Evolutionary conservation across 2,797 vertebrate species (phyloP).

Genomic region (Betta splendens): DNA sequence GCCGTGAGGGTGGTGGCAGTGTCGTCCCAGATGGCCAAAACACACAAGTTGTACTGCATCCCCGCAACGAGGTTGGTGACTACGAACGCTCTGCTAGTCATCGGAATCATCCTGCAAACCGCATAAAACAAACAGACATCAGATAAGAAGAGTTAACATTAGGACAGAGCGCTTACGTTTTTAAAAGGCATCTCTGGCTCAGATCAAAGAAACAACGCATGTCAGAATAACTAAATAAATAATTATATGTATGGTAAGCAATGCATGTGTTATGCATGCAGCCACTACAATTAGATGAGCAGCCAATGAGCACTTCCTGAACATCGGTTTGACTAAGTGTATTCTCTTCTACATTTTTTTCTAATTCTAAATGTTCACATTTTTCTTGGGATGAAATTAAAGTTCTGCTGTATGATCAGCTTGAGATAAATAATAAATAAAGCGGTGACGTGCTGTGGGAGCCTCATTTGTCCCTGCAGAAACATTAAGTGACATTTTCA

Average conservation of each 20-base stretch:
- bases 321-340: slow-evolving; percentile 48
- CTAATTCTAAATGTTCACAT: slow-evolving; percentile 35
- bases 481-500: slow-evolving; percentile 14
- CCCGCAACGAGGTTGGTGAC: slow-evolving; percentile 95
- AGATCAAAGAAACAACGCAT: slow-evolving; percentile 45
- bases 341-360: slow-evolving; percentile 41
- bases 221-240: slow-evolving; percentile 59
- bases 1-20: slow-evolving; percentile 94
- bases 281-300: slow-evolving; percentile 45
- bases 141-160: slow-evolving; percentile 27
- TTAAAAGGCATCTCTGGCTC: slow-evolving; percentile 14
- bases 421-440: too few species aligned
- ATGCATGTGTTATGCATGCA: slow-evolving; percentile 55
- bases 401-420: slow-evolving; percentile 8
- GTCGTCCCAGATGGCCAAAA: slow-evolving; percentile 98
- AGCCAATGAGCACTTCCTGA: slow-evolving; percentile 42
- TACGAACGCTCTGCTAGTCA: slow-evolving; percentile 92
- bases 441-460: slow-evolving; percentile 6
- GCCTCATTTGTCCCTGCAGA: not conserved
- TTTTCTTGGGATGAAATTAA: slow-evolving; percentile 24
- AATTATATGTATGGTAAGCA: too few species aligned
- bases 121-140: slow-evolving; percentile 30
- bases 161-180: slow-evolving; percentile 7
- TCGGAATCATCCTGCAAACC: slow-evolving; percentile 91
- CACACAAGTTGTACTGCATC: slow-evolving; percentile 95